Percentiles rank a stretch among this genome's conserved stretches.
Evolutionary conservation across 2,888 invertebrate genomes (phyloP).

Genomic region (Scrobipalpa atriplicella): DNA sequence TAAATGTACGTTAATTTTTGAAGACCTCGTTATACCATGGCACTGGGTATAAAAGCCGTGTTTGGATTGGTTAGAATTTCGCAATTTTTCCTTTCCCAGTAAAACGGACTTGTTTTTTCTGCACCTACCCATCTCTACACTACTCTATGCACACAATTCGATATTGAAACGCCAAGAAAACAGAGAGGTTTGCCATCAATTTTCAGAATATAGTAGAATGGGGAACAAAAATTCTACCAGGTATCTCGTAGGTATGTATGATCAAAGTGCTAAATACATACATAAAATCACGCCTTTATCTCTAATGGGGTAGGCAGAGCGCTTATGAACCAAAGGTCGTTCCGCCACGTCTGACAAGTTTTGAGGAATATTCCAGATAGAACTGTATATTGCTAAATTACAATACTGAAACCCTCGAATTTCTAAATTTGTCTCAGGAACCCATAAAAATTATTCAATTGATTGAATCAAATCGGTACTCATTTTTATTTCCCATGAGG

Average conservation of each 20-base stretch:
- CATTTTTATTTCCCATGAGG: conserved; percentile 24
- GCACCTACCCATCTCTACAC: background rate
- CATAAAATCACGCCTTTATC: no score
- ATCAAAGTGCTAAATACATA: no score
- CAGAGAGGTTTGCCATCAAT: background rate
- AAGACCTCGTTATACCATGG: background rate
- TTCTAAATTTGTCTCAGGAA: no score
- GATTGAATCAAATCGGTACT: conserved; percentile 18
- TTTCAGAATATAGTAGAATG: background rate
- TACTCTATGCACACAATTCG: background rate
- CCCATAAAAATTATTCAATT: background rate
- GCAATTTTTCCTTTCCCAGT: background rate
- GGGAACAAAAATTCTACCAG: background rate
- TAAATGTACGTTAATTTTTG: background rate
- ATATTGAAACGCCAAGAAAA: background rate
- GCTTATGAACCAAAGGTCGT: no score
- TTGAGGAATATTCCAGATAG: no score
- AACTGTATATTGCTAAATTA: no score
- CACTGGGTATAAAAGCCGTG: background rate
- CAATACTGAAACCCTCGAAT: no score
- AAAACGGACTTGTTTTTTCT: conserved; percentile 4
- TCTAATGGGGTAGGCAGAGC: no score
- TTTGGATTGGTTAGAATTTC: background rate
- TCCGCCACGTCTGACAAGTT: no score
- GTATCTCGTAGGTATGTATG: no score